Conservation (phyloP, 2,888 invertebrate genomes). For the Oxycera nigricornis region DNA sequence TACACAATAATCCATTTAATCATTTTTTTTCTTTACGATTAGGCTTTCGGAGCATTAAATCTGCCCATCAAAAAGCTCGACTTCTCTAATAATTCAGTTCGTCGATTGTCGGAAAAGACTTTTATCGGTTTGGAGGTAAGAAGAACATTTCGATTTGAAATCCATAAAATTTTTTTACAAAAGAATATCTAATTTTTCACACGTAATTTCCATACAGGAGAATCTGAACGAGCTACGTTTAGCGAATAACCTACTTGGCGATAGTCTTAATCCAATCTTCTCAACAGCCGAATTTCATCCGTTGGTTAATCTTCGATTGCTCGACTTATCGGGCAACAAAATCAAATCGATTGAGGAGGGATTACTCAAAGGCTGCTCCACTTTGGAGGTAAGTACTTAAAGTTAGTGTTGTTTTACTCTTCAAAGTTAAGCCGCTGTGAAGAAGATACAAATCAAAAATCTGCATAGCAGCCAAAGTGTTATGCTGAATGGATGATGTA, state of each 20-base stretch:
- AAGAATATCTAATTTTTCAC: not conserved
- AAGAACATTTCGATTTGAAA: not conserved
- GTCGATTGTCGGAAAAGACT: slow-evolving; percentile 78
- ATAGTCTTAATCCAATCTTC: slow-evolving; percentile 89
- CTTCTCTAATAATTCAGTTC: slow-evolving; percentile 81
- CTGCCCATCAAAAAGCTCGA: slow-evolving; percentile 79
- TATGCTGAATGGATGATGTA: not conserved
- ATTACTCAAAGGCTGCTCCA: slow-evolving; percentile 81
- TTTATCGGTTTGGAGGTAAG: slow-evolving; percentile 68
- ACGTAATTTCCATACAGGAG: slow-evolving; percentile 54
- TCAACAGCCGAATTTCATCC: slow-evolving; percentile 85
- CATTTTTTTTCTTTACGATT: slow-evolving; percentile 1
- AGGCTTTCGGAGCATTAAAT: slow-evolving; percentile 73
- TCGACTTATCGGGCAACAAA: slow-evolving; percentile 82
- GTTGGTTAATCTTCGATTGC: slow-evolving; percentile 72
- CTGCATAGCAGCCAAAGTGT: not conserved
- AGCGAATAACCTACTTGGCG: slow-evolving; percentile 84
- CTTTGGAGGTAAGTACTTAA: slow-evolving; percentile 68
- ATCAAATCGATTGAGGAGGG: slow-evolving; percentile 86
- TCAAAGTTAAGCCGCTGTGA: not conserved
- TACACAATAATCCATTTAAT: too few relatives aligned
- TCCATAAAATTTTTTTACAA: too few relatives aligned
- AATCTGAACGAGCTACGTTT: slow-evolving; percentile 75
- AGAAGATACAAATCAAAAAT: not conserved
- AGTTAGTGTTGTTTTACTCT: not conserved